Conservation (phyloP, 2,888 invertebrate genomes). For the Anorthoa munda region DNA sequence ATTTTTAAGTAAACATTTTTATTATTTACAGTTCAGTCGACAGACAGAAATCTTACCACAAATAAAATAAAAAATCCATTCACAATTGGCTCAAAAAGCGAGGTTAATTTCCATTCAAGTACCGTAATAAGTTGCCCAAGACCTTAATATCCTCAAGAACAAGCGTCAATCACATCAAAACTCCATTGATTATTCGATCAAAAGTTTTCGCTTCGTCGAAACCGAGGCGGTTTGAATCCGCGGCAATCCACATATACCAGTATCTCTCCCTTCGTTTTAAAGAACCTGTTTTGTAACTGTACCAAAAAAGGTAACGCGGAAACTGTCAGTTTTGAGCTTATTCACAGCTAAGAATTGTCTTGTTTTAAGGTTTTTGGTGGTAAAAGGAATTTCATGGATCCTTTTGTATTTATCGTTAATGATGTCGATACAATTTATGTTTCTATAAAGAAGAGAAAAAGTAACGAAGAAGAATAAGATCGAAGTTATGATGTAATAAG, state of each 20-base stretch:
- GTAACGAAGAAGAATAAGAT: neutral
- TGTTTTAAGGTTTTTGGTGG: slow-evolving; percentile 6
- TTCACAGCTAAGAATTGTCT: neutral
- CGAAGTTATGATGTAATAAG: too few species aligned
- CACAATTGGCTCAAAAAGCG: slow-evolving; percentile 8
- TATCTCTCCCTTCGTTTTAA: slow-evolving; percentile 46
- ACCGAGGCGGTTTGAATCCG: neutral
- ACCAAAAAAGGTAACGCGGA: slow-evolving; percentile 46
- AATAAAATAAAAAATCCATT: slow-evolving; percentile 5
- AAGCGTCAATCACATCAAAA: slow-evolving; percentile 25
- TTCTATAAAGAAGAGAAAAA: neutral
- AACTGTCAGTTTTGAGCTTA: slow-evolving; percentile 41
- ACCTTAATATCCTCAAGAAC: slow-evolving; percentile 16
- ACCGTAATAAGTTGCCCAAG: slow-evolving; percentile 27
- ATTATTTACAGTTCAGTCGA: neutral
- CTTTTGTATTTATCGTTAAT: neutral
- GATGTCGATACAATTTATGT: neutral
- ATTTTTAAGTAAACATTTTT: too few species aligned
- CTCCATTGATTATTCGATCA: slow-evolving; percentile 41
- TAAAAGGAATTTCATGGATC: neutral
- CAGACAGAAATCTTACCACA: neutral
- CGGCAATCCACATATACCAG: slow-evolving; percentile 42
- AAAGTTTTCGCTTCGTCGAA: slow-evolving; percentile 22
- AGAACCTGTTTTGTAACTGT: slow-evolving; percentile 56
- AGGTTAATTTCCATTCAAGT: slow-evolving; percentile 21